Evolutionary conservation across 1,140 invertebrate species (phyloP), one percentile per base, ranked within the genome.

Genomic region (Gryon sp.): DNA sequence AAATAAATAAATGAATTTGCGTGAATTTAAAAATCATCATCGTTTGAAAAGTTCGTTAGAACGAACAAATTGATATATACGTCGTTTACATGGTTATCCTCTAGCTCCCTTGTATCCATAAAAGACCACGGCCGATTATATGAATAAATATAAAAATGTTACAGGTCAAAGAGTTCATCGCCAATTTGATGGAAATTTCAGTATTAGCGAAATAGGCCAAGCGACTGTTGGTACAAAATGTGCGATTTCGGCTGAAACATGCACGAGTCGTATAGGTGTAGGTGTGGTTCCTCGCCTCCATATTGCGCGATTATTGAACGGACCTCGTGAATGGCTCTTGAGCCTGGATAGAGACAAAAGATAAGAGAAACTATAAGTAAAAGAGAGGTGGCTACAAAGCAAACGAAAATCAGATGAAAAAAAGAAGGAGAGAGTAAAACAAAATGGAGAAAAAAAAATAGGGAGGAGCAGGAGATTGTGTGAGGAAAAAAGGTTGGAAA

Each of bases 271-370:
- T 59, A 32, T 36, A 36, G 30, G 69, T 70, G 57, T 80, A 72
- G 75, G 78, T 76, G 73, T 60, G 78, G 60, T 80, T 81, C 73
- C 70, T 76, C 75, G 53, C 50, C 36, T 57, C 52, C 59, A 73
- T 80, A 82, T 86, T 84, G 80, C 66, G 74, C 77, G 76, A 83
- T 66, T 80, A 82, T 84, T 57, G 82, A 83, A 82, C 79, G 65
- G 55, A 36, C 45, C 40, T 48, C 28, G 66, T 24, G 30, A 62
- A 62, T 34, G 30, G n/a, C n/a, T 7, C 26, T 32, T 36, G 46
- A 41, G 40, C 46, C 48, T 45, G 28, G 41, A 46, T 48, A 48
- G 16, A 52, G 28, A 57, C 19, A 36, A 38, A 60, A 34, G 5
- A 28, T 46, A 22, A 40, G 11, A 14, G 12, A 18, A 55, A 30